Evolutionary conservation across 2,888 invertebrate species (phyloP), one percentile per base, ranked within the genome.

Genomic region (Ellobium chinense): DNA sequence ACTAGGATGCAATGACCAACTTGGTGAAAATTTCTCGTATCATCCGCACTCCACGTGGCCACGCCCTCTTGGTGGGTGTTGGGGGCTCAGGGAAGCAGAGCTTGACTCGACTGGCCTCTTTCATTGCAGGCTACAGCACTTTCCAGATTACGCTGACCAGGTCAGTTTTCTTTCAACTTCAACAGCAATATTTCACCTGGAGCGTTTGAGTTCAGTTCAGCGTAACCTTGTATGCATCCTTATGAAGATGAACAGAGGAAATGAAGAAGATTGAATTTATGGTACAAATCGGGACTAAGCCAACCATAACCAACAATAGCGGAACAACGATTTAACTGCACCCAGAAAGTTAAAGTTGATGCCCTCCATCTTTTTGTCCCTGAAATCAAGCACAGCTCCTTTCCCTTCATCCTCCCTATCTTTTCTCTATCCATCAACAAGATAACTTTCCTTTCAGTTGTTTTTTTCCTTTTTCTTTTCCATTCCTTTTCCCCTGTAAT

Each of bases 41-140:
- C 58, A 98, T 99, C 89, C 95, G 98, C 87, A 97, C 98, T 93
- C 97, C 98, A 0, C 95, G 97, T 89, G 99, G 99, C 81, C 98
- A 99, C 93, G 97, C 98, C 29, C 96, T 99, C 95, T 94, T 99
- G 72, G 98, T 99, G 37, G 99, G 97, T 82, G 98, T 99, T 34
- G 99, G 99, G 46, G 99, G 99, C 46, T 98, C 98, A 72, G 99
- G 99, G 74, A 99, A 99, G 93, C 99, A 99, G 93, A 97, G 97
- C n/a, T 94, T 99, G 54, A 99, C 98, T 0, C 97, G 97, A 93
- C 93, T 99, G 75, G 97, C 98, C 0, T 98, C 99, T 0, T 99
- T 98, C 92, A 98, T 99, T 91, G 98, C 98, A 78, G 98, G 98
- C 58, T 99, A 99, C 93, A 97, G 98, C 92, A 97, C 97, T 0